Percentiles rank a stretch among this genome's conserved stretches.
Conservation (phyloP, 2,113 vertebrate species). For the Callopanchax toddi region DNA sequence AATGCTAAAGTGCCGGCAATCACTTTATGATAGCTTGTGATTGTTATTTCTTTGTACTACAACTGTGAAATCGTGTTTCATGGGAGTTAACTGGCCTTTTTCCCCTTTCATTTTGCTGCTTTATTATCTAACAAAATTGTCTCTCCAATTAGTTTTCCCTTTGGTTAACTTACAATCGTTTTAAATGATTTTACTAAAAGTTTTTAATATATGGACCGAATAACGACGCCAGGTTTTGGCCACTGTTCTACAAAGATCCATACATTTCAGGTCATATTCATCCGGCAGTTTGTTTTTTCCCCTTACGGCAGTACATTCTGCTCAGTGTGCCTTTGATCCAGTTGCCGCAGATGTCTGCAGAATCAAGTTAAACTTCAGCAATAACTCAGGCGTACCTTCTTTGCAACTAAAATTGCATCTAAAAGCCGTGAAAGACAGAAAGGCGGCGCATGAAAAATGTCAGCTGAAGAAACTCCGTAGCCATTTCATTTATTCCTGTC, state of each 20-base stretch:
- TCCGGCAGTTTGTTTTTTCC: not conserved
- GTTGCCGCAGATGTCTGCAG: constrained; percentile 37
- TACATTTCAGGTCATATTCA: constrained; percentile 26
- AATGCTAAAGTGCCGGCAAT: constrained; percentile 52
- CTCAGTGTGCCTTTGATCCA: constrained; percentile 38
- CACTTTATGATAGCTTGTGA: constrained; percentile 45
- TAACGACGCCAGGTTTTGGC: constrained; percentile 22
- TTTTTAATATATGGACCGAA: too few species aligned
- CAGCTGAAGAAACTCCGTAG: constrained; percentile 24
- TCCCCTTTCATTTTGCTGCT: not conserved
- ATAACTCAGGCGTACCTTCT: constrained; percentile 31
- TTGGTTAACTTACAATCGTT: constrained; percentile 76
- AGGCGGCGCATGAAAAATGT: constrained; percentile 33
- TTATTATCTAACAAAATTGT: constrained; percentile 32
- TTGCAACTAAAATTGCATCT: constrained; percentile 27
- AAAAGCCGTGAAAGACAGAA: constrained; percentile 38
- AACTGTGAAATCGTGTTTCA: constrained; percentile 18
- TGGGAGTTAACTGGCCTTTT: constrained; percentile 5
- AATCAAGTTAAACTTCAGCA: constrained; percentile 46
- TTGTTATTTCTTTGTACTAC: constrained; percentile 38
- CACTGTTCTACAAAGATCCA: constrained; percentile 22
- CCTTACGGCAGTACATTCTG: constrained; percentile 16
- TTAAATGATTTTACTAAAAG: too few species aligned
- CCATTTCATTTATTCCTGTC: constrained; percentile 46
- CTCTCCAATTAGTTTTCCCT: constrained; percentile 44